A percentile compares a stretch with the other conserved stretches of the same genome.
These are phyloP conservation scores for Phasia obesa DNA, from an alignment of 2,888 invertebrate genomes.

Conservation along the genomic window DNA sequence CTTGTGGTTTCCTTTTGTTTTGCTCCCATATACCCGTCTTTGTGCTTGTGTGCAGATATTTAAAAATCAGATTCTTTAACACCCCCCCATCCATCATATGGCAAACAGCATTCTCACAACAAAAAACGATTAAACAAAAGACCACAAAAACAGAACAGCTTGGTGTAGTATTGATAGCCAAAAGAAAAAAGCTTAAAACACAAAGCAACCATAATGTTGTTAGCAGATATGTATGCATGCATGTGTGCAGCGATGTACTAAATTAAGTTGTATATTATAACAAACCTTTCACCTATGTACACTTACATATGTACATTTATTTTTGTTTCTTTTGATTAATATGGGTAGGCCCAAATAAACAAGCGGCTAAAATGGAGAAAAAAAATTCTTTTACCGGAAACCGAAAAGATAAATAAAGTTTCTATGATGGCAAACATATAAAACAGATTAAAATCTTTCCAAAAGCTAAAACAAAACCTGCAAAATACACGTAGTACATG, in stretches of 20 bases:
- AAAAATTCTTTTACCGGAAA: background rate
- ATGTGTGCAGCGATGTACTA: background rate
- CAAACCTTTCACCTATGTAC: slow-evolving; percentile 4
- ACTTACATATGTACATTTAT: background rate
- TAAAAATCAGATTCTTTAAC: slow-evolving; percentile 38
- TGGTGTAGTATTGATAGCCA: slow-evolving; percentile 20
- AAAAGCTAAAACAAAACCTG: background rate
- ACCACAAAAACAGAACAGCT: slow-evolving; percentile 39
- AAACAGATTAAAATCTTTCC: background rate
- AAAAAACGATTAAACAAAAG: slow-evolving; percentile 12
- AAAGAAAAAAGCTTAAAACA: slow-evolving; percentile 28
- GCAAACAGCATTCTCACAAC: background rate
- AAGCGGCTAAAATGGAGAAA: slow-evolving; percentile 10
- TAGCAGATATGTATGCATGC: background rate
- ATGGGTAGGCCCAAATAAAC: slow-evolving; percentile 34
- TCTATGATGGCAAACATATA: background rate
- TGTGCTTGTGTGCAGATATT: background rate
- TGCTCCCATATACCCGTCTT: background rate
- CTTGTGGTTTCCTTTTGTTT: slow-evolving; percentile 48
- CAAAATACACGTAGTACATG: slow-evolving; percentile 15
- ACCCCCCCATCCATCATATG: slow-evolving; percentile 7
- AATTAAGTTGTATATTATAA: slow-evolving; percentile 51
- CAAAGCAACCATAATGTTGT: slow-evolving; percentile 2
- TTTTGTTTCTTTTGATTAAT: slow-evolving; percentile 36
- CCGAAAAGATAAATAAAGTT: background rate